A percentile compares a stretch with the other conserved stretches of the same genome.
phyloP scores from a whole-genome alignment of 1,140 invertebrate species.

The Zaprionus lachaisei region DNA sequence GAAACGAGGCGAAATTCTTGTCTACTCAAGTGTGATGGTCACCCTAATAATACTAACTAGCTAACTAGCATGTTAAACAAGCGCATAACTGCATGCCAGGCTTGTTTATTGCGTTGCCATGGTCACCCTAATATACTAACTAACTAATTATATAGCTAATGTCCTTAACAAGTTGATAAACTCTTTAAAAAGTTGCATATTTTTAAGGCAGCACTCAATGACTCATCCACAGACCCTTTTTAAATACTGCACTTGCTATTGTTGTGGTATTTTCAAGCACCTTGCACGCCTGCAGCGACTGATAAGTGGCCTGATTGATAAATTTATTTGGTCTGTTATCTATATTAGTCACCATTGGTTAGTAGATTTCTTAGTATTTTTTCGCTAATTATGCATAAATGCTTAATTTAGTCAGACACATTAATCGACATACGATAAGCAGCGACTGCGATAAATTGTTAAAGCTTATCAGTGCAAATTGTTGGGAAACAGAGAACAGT shows the following conservation, averaged over 20 bases:
- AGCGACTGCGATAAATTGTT: neutral
- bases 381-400: neutral
- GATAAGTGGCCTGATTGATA: neutral
- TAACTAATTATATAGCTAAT: neutral
- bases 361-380: constrained; percentile 4
- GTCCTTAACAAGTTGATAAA: too few species aligned
- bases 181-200: neutral
- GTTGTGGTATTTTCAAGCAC: neutral
- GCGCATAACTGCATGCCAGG: neutral
- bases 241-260: constrained; percentile 1
- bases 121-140: neutral
- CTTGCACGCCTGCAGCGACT: neutral
- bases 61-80: neutral
- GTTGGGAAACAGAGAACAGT: neutral
- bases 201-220: neutral
- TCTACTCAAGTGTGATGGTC: constrained; percentile 3
- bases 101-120: neutral
- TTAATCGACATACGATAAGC: neutral
- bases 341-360: neutral
- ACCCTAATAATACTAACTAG: neutral
- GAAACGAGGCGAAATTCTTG: neutral
- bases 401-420: neutral
- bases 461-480: neutral
- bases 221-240: neutral
- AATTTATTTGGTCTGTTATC: neutral